Evolutionary conservation across 2,888 invertebrate genomes (phyloP).

Genomic region (Pyrrhia umbra): DNA sequence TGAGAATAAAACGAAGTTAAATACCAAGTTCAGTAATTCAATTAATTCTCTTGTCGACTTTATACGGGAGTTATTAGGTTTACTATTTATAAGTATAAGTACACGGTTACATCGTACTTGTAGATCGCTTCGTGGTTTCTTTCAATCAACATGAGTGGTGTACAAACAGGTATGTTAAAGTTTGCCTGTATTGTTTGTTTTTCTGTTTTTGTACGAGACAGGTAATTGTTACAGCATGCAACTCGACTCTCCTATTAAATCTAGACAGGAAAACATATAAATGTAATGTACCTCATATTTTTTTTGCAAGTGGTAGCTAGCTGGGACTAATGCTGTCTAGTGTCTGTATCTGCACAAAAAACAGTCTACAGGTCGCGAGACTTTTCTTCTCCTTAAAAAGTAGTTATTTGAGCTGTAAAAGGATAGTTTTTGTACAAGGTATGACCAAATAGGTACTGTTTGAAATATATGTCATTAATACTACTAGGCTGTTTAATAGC

Average conservation of each 20-base stretch:
- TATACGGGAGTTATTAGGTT: conserved; percentile 29
- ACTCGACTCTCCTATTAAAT: background rate
- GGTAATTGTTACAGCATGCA: conserved; percentile 2
- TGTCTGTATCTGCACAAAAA: too few relatives aligned
- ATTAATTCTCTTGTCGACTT: conserved; percentile 38
- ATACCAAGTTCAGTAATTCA: conserved; percentile 48
- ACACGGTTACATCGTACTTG: conserved; percentile 22
- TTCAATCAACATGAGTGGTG: conserved; percentile 79
- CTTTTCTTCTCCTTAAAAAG: too few relatives aligned
- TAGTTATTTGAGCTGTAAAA: too few relatives aligned
- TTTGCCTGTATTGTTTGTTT: conserved; percentile 38
- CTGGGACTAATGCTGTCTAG: too few relatives aligned
- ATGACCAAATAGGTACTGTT: too few relatives aligned
- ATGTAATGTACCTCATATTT: too few relatives aligned
- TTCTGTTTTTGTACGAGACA: conserved; percentile 37
- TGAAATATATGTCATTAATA: too few relatives aligned
- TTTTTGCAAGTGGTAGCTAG: too few relatives aligned
- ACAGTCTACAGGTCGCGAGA: too few relatives aligned
- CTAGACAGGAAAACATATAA: background rate
- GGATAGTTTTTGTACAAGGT: too few relatives aligned
- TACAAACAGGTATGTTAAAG: conserved; percentile 80
- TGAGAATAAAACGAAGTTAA: conserved; percentile 35
- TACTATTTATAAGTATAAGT: conserved; percentile 31
- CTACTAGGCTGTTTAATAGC: too few relatives aligned
- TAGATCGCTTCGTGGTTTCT: conserved; percentile 38